These are phyloP conservation scores for Popillia japonica DNA, from an alignment of 1,140 invertebrate species.

Conservation along the genomic window DNA sequence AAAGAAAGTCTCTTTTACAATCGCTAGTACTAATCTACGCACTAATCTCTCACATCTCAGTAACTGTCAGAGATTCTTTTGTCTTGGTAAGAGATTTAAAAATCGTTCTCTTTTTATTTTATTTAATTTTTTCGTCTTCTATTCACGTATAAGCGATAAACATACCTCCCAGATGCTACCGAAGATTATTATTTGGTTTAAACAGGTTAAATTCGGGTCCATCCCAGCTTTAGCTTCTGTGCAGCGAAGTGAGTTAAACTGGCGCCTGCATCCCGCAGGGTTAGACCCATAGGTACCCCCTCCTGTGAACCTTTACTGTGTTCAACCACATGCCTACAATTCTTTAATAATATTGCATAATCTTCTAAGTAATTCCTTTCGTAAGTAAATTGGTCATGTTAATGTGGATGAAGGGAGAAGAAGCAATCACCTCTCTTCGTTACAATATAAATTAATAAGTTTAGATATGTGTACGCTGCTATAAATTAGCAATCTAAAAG, in stretches of 20 bases:
- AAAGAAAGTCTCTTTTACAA: no score
- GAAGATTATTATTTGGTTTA: conserved; percentile 32
- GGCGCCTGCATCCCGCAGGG: conserved; percentile 41
- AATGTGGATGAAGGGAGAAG: background rate
- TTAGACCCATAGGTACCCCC: conserved; percentile 41
- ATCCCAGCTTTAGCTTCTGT: conserved; percentile 42
- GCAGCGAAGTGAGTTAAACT: conserved; percentile 30
- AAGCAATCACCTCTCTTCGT: background rate
- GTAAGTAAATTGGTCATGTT: background rate
- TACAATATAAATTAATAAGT: background rate
- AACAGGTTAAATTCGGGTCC: conserved; percentile 39
- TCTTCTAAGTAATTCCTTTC: background rate
- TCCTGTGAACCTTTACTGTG: conserved; percentile 39
- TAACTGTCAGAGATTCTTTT: no score
- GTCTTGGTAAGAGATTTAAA: background rate
- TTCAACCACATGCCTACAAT: conserved; percentile 32
- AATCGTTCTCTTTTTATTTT: background rate
- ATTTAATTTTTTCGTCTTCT: background rate
- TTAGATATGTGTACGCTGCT: background rate
- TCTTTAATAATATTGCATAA: conserved; percentile 37
- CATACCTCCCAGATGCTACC: conserved; percentile 24
- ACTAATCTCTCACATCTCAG: no score
- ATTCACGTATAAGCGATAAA: background rate
- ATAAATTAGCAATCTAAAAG: background rate
- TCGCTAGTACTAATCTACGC: no score